These are phyloP conservation scores for Formica aserva DNA, from an alignment of 2,888 invertebrate genomes.

Conservation along the genomic window DNA sequence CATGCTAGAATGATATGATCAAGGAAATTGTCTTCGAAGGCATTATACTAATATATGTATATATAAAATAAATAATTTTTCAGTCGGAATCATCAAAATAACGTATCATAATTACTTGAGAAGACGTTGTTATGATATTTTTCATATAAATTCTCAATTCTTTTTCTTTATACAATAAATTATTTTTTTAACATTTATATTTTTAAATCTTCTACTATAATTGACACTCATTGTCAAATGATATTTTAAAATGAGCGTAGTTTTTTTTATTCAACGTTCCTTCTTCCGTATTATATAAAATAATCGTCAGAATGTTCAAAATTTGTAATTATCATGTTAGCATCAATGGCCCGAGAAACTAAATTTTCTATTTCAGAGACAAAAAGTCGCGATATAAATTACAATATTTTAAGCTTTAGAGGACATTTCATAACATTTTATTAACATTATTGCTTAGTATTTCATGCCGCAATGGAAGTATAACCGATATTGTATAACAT, in stretches of 20 bases:
- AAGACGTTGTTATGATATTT: neutral
- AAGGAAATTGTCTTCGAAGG: neutral
- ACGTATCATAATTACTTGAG: neutral
- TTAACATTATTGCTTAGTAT: constrained; percentile 65
- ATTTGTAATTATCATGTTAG: neutral
- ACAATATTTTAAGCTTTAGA: neutral
- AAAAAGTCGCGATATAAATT: neutral
- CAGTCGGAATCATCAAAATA: neutral
- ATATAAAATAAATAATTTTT: neutral
- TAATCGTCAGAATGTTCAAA: neutral
- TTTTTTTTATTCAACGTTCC: neutral
- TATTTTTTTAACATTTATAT: neutral
- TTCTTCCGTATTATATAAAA: neutral
- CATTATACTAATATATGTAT: neutral
- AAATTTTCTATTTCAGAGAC: neutral
- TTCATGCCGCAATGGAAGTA: constrained; percentile 70
- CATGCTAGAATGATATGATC: neutral
- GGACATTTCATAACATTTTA: constrained; percentile 7
- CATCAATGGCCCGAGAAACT: neutral
- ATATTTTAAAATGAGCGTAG: neutral
- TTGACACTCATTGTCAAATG: neutral
- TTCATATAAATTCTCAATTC: neutral
- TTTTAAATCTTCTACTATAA: neutral
- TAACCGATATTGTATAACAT: constrained; percentile 52
- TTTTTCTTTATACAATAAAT: neutral